Evolutionary conservation across 2,113 vertebrate genomes (phyloP).

Genomic region (Calyptommatus sinebrachiatus): DNA sequence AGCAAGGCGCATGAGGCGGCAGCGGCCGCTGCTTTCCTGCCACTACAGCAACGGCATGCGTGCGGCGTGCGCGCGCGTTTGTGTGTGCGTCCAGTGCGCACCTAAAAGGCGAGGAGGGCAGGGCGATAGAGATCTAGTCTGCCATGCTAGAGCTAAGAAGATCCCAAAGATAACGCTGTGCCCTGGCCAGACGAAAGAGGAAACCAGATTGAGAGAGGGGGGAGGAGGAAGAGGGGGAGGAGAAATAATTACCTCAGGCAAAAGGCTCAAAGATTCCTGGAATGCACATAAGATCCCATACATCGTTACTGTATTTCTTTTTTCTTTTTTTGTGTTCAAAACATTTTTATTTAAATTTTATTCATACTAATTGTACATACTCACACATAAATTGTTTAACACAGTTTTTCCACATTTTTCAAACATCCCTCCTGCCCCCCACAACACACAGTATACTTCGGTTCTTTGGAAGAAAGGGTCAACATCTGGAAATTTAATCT

Average conservation of each 20-base stretch:
- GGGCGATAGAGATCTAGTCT: conserved; percentile 21
- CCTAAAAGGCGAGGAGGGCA: not conserved
- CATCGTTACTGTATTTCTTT: too few species aligned
- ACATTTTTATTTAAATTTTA: too few species aligned
- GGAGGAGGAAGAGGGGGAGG: not conserved
- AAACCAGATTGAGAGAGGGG: not conserved
- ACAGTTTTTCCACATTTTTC: too few species aligned
- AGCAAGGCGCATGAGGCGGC: too few species aligned
- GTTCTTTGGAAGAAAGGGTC: too few species aligned
- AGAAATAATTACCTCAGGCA: not conserved
- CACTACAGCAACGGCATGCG: not conserved
- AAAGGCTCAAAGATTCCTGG: not conserved
- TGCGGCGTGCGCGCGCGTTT: not conserved
- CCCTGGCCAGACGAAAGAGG: not conserved
- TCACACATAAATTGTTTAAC: too few species aligned
- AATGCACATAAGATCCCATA: not conserved
- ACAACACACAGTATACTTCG: too few species aligned
- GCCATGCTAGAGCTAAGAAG: not conserved
- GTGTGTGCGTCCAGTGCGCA: not conserved
- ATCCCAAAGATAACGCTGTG: not conserved
- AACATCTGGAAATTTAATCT: too few species aligned
- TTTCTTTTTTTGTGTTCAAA: too few species aligned
- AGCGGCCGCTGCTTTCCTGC: too few species aligned
- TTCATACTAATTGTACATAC: too few species aligned
- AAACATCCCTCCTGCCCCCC: too few species aligned